phyloP scores from a whole-genome alignment of 1,140 invertebrate genomes.

The Ganaspis sp. region DNA sequence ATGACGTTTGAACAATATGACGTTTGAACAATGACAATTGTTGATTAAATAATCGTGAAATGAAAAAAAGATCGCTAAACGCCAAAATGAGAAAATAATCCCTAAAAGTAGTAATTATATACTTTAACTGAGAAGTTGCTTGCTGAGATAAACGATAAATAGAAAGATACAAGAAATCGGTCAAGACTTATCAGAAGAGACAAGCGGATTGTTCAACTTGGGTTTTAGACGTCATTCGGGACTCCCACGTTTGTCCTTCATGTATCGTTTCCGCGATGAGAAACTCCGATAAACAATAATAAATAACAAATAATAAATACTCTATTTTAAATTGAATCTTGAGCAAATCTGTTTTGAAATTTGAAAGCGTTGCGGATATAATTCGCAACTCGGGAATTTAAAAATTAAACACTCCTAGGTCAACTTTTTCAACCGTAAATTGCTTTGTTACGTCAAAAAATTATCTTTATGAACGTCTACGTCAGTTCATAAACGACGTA shows the following conservation, averaged over 20 bases:
- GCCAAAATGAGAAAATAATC: too few species aligned
- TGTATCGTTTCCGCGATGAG: constrained; percentile 14
- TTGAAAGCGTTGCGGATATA: background rate
- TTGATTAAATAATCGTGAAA: too few species aligned
- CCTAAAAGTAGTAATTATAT: background rate
- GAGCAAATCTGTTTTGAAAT: background rate
- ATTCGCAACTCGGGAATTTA: background rate
- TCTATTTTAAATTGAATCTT: background rate
- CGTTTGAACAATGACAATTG: too few species aligned
- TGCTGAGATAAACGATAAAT: too few species aligned
- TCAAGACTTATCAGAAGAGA: background rate
- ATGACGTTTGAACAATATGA: too few species aligned
- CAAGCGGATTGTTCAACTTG: background rate
- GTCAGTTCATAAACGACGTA: background rate
- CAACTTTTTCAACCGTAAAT: constrained; percentile 3
- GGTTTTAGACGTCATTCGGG: background rate
- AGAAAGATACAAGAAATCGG: background rate
- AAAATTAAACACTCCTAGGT: background rate
- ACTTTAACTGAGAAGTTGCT: background rate
- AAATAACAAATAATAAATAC: background rate
- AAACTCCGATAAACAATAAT: background rate
- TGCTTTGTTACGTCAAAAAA: constrained; percentile 1
- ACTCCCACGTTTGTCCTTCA: background rate
- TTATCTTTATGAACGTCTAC: background rate
- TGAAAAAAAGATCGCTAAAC: too few species aligned